phyloP scores from a whole-genome alignment of 1,140 invertebrate genomes.

The Drosophila ohnishii region DNA sequence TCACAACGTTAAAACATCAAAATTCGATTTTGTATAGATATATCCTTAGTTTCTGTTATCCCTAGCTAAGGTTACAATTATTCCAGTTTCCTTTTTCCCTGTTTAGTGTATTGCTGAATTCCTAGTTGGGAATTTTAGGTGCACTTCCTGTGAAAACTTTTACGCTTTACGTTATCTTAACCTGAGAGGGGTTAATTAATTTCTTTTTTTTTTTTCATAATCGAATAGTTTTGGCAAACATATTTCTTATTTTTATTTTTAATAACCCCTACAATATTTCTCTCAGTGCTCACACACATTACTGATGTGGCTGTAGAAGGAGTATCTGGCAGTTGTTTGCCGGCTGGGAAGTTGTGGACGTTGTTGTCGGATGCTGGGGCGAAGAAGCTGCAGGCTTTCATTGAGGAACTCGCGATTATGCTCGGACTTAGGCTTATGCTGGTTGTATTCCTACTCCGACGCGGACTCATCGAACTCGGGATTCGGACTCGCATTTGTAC shows the following conservation, averaged over 20 bases:
- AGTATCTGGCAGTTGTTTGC: slow-evolving; percentile 28
- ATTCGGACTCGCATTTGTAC: slow-evolving; percentile 22
- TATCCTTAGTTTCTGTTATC: neutral
- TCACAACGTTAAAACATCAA: no score
- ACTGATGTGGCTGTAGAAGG: slow-evolving; percentile 38
- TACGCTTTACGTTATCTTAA: no score
- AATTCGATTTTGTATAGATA: no score
- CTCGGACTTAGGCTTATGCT: slow-evolving; percentile 39
- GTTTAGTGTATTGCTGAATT: neutral
- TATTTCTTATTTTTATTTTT: no score
- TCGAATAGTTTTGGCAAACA: no score
- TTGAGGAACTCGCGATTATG: slow-evolving; percentile 69
- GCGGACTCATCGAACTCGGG: slow-evolving; percentile 3
- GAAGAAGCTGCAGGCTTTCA: slow-evolving; percentile 59
- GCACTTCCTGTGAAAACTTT: neutral
- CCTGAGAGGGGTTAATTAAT: no score
- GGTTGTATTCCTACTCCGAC: slow-evolving; percentile 41
- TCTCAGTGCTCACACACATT: slow-evolving; percentile 30
- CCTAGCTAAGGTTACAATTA: no score
- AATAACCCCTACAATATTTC: neutral
- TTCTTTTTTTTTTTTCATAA: no score
- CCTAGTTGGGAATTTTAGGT: neutral
- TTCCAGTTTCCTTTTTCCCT: no score
- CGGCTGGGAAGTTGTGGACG: slow-evolving; percentile 7
- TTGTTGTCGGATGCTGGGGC: slow-evolving; percentile 28